Percentiles rank a stretch among this genome's conserved stretches.
Conservation (phyloP, 2,113 vertebrate species). For the Vidua macroura region DNA sequence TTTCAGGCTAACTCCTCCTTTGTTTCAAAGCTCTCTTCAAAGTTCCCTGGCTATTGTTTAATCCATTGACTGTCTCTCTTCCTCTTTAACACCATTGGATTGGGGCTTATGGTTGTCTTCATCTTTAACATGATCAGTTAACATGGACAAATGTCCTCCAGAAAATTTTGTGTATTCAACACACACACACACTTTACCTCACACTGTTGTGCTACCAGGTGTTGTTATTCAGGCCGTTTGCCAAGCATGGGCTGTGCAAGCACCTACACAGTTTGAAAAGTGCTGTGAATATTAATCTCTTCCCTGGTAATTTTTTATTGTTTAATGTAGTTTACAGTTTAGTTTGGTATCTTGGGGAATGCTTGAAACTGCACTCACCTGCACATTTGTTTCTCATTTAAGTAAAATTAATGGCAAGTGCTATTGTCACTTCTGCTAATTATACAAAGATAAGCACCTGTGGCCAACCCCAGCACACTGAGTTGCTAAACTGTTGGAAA, state of each 20-base stretch:
- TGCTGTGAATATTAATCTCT: neutral
- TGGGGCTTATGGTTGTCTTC: neutral
- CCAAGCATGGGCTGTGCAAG: neutral
- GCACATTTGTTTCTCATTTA: neutral
- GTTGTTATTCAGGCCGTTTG: neutral
- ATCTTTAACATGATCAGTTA: neutral
- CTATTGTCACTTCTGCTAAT: neutral
- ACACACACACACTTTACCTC: neutral
- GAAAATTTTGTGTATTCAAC: neutral
- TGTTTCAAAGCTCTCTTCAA: neutral
- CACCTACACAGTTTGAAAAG: neutral
- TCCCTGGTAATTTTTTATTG: neutral
- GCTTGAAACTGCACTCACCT: neutral
- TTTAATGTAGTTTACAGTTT: neutral
- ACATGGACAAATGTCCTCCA: neutral
- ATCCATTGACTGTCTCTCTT: neutral
- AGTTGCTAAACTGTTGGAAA: neutral
- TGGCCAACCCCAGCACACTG: neutral
- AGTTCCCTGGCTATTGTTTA: neutral
- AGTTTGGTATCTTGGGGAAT: neutral
- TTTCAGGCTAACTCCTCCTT: neutral
- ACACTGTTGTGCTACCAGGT: neutral
- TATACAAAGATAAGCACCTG: neutral
- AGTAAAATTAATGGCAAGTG: neutral
- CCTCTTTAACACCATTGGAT: neutral